Evolutionary conservation across 2,888 invertebrate species (phyloP).

Genomic region (Cephus rjabovi): DNA sequence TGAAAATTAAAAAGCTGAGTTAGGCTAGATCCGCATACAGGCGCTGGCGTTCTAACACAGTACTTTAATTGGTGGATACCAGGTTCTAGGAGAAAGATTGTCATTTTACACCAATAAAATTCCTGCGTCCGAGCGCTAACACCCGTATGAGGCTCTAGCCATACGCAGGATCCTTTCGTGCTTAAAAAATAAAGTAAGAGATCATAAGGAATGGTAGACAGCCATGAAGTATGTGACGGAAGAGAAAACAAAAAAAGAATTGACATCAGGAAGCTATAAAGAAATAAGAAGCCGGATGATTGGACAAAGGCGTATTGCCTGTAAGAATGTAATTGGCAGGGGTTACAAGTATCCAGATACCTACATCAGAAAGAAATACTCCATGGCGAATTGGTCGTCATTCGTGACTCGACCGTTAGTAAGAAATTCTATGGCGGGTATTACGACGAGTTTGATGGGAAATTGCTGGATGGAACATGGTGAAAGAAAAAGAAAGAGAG

Average conservation of each 20-base stretch:
- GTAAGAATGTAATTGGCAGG: neutral
- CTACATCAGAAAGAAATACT: neutral
- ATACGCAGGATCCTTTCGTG: neutral
- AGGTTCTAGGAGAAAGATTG: too few relatives aligned
- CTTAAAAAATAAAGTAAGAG: neutral
- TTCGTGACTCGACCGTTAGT: neutral
- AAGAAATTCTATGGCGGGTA: neutral
- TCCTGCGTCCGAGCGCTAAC: too few relatives aligned
- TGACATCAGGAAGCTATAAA: neutral
- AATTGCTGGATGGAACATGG: neutral
- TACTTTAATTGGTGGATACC: too few relatives aligned
- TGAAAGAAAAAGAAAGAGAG: neutral
- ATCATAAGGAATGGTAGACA: neutral
- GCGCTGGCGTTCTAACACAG: too few relatives aligned
- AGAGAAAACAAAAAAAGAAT: neutral
- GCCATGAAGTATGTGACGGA: neutral
- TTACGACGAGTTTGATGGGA: neutral
- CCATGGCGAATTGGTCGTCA: neutral
- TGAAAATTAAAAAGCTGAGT: neutral
- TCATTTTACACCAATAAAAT: too few relatives aligned
- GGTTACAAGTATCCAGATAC: neutral
- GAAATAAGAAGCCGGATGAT: too few relatives aligned
- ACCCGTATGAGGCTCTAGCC: too few relatives aligned
- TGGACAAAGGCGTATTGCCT: too few relatives aligned
- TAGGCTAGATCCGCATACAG: neutral